phyloP scores from a whole-genome alignment of 2,113 vertebrate species.

The Chionodraco myersi region DNA sequence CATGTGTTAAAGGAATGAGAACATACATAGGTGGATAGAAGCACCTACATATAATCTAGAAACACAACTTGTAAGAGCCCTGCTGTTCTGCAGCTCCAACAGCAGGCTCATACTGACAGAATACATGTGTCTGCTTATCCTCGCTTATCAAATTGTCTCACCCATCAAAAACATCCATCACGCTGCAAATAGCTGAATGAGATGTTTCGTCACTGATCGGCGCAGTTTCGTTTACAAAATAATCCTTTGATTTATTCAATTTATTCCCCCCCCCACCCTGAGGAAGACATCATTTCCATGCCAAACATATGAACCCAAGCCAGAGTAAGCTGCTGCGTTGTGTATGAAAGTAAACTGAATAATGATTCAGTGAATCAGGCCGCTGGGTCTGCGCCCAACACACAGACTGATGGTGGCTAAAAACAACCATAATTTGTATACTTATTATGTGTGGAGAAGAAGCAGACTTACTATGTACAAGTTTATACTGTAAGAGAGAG shows the following conservation, averaged over 20 bases:
- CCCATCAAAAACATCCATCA: constrained; percentile 33
- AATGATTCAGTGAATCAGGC: constrained; percentile 61
- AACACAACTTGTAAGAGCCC: constrained; percentile 24
- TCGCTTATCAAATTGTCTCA: constrained; percentile 25
- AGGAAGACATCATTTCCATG: constrained; percentile 45
- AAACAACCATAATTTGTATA: constrained; percentile 34
- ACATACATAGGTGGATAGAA: constrained; percentile 27
- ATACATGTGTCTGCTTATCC: constrained; percentile 11
- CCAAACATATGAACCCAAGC: constrained; percentile 61
- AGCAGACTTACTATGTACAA: not conserved
- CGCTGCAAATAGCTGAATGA: constrained; percentile 43
- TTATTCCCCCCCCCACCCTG: not conserved
- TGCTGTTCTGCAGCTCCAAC: constrained; percentile 35
- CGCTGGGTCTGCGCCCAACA: constrained; percentile 21
- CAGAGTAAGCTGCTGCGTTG: constrained; percentile 43
- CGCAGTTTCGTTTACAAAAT: constrained; percentile 37
- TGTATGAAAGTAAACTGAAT: constrained; percentile 63
- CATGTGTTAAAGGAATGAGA: constrained; percentile 39
- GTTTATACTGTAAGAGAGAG: constrained; percentile 7
- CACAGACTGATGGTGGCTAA: constrained; percentile 14
- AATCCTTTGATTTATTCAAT: constrained; percentile 16
- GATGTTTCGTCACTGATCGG: constrained; percentile 40
- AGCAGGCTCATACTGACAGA: not conserved
- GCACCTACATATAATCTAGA: constrained; percentile 20
- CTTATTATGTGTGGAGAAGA: constrained; percentile 18